Evolutionary conservation across 1,140 invertebrate species (phyloP), one percentile per base, ranked within the genome.

Genomic region (Tetragnatha versicolor): DNA sequence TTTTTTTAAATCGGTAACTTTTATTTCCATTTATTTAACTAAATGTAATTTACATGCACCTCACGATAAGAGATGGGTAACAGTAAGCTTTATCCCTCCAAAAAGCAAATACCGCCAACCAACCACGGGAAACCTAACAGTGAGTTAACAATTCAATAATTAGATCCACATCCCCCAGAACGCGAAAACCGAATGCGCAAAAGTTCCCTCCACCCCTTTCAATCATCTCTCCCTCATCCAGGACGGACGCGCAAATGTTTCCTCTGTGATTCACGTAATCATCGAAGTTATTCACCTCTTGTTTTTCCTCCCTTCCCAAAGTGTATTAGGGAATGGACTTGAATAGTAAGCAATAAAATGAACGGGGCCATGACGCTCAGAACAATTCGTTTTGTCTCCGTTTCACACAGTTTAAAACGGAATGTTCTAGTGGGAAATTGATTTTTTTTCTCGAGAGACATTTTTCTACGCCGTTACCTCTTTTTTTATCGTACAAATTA

Each of bases 191-290:
- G n/a, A n/a, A n/a, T n/a, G n/a, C n/a, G n/a, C n/a, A n/a, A 65
- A 45, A 61, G 27, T 2, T 65, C 22, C 22, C 4, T 47, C 27
- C 39, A 66, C 12, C 49, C 42, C 37, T 66, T 66, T 66, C 63
- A 66, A 66, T 66, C 42, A 47, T 45, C 47, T 39, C 31, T 65
- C 35, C 37, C 61, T 63, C 61, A n/a, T n/a, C n/a, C n/a, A 27
- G 42, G 20, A 47, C 42, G 20, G 68, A 14, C 22, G 27, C 51
- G 47, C 49, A 55, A 72, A 72, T 72, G 47, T 72, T 73, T 60
- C 69, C 33, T 73, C 69, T 31, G 25, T 73, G 53, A 73, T 73
- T 73, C 69, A 73, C 47, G 69, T 61, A 73, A 73, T 73, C 69
- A 73, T 73, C 37, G 17, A 42, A 25, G 53, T 72, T 72, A 72